Evolutionary conservation across 2,888 invertebrate species (phyloP).

Genomic region (Yponomeuta plumbellus): DNA sequence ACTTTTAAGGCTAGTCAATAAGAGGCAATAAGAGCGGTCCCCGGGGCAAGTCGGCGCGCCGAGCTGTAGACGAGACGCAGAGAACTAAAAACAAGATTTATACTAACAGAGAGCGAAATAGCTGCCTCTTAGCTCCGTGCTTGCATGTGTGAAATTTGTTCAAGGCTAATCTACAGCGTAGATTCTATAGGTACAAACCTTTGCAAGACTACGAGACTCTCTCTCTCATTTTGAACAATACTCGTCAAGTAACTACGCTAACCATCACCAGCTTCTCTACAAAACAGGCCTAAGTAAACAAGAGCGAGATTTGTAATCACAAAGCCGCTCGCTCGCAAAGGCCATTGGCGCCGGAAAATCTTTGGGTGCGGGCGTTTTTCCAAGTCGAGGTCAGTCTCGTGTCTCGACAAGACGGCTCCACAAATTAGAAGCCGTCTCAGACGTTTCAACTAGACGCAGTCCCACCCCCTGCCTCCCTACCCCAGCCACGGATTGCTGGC

Average conservation of each 20-base stretch:
- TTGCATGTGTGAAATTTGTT: constrained; percentile 4
- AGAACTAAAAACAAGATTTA: constrained; percentile 49
- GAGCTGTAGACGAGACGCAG: constrained; percentile 34
- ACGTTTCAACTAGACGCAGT: constrained; percentile 51
- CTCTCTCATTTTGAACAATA: neutral
- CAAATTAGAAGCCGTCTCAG: constrained; percentile 58
- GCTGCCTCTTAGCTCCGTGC: constrained; percentile 17
- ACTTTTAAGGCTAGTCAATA: constrained; percentile 51
- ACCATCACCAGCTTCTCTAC: neutral
- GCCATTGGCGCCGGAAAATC: constrained; percentile 32
- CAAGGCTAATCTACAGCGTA: neutral
- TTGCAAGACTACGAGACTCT: neutral
- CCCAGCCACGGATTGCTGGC: constrained; percentile 47
- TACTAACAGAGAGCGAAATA: constrained; percentile 15
- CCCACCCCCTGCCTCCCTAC: constrained; percentile 32
- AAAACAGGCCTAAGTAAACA: constrained; percentile 8
- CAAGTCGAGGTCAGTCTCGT: constrained; percentile 46
- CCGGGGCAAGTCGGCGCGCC: constrained; percentile 34
- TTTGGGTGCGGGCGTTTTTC: constrained; percentile 32
- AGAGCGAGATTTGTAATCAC: constrained; percentile 22
- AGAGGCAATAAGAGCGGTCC: constrained; percentile 52
- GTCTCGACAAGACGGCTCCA: constrained; percentile 39
- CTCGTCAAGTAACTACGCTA: neutral
- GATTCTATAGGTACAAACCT: too few species aligned
- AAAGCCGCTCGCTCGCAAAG: constrained; percentile 27